Percentiles rank a stretch among this genome's conserved stretches.
Conservation (phyloP, 2,888 invertebrate species). For the Agrochola macilenta region DNA sequence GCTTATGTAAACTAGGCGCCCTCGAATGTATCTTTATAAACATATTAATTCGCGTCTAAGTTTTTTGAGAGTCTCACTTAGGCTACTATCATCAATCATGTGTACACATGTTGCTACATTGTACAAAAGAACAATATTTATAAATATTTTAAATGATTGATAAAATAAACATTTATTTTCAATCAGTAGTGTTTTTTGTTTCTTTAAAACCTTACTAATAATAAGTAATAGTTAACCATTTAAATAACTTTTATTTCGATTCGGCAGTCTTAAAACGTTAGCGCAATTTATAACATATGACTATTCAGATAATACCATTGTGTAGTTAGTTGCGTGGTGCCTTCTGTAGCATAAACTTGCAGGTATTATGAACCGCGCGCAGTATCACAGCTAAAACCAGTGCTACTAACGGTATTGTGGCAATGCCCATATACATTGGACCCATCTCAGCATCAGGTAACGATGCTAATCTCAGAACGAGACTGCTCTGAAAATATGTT, state of each 20-base stretch:
- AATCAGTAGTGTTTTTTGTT: slow-evolving; percentile 77
- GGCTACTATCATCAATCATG: slow-evolving; percentile 79
- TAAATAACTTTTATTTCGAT: slow-evolving; percentile 10
- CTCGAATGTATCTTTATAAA: slow-evolving; percentile 69
- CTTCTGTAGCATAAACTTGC: slow-evolving; percentile 67
- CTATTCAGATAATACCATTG: not conserved
- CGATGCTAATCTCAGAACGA: slow-evolving; percentile 72
- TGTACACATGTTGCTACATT: slow-evolving; percentile 86
- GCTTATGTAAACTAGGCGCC: slow-evolving; percentile 69
- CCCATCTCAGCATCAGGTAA: slow-evolving; percentile 76
- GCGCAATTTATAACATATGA: not conserved
- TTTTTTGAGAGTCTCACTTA: slow-evolving; percentile 79
- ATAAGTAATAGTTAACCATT: not conserved
- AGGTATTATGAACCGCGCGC: slow-evolving; percentile 77
- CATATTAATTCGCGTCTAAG: slow-evolving; percentile 73
- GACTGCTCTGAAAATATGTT: slow-evolving; percentile 69
- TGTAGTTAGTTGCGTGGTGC: slow-evolving; percentile 46
- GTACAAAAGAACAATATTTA: slow-evolving; percentile 90
- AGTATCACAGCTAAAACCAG: slow-evolving; percentile 76
- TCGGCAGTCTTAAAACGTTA: not conserved
- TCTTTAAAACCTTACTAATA: slow-evolving; percentile 9
- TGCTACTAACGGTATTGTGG: slow-evolving; percentile 72
- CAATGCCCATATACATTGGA: slow-evolving; percentile 64
- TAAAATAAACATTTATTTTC: slow-evolving; percentile 90
- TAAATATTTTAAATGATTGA: slow-evolving; percentile 89